Base-by-base conservation (phyloP, 2,888 invertebrate species). In the Rhagonycha fulva region DNA sequence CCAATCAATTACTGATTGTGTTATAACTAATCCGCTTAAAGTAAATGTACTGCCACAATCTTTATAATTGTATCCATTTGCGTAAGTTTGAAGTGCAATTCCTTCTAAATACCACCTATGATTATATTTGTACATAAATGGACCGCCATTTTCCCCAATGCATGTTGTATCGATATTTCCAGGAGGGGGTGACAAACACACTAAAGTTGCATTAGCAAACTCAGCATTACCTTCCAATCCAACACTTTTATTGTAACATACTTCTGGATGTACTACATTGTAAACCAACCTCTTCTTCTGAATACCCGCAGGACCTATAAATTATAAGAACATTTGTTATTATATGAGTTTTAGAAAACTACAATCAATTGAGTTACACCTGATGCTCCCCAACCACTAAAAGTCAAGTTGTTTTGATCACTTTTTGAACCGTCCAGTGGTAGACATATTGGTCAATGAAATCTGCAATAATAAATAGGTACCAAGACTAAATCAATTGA, bases 361-460 rank as follows among this genome's bases (percentile, higher is more conserved):
- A 2, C 61, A 14, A 26, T 62, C 14, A 73, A 63, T 70, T 26
- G 26, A 62, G 10, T 10, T 30, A 14, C 71, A 62, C 74, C 62
- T 10, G 47, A 19, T 9, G 72, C 60, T 24, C 74, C 77, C 71
- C 74, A 77, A 0, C 77, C 77, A 11, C 72, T 75, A 19, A 75
- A 72, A 0, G 26, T 69, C 14, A 77, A 61, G 19, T 14, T 9
- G 9, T 70, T 9, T 9, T 32, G 23, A 9, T 14, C 30, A 14
- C 14, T 68, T 30, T 14, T 14, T 0, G 28, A 10, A 19, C 60
- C 74, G n/a, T 71, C 32, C 11, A 69, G 0, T 11, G 69, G 68
- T 14, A 77, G 71, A 70, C 77, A 77, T 32, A 77, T 77, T 11
- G 77, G 77, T 32, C 74, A 32, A 77, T 23, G 14, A 32, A 77